Evolutionary conservation across 2,888 invertebrate genomes (phyloP).

Genomic region (Drosophila imparisetae): DNA sequence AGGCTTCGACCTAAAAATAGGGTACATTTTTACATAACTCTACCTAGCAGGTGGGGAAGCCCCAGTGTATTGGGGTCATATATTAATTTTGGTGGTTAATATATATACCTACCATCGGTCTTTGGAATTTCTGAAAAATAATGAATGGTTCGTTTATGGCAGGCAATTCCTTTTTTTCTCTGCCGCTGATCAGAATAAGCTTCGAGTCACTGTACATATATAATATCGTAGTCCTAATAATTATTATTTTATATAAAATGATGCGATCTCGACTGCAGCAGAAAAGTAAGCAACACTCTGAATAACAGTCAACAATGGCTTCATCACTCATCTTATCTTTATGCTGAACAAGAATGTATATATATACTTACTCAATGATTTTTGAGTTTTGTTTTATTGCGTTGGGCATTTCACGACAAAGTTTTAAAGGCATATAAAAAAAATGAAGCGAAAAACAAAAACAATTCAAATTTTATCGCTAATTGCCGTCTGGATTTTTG

Average conservation of each 20-base stretch:
- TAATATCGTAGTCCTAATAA: neutral
- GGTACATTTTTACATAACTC: no score
- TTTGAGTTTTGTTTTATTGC: neutral
- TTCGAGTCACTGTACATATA: no score
- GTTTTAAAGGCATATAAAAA: neutral
- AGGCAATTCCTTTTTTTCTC: no score
- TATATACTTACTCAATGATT: neutral
- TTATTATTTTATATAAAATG: neutral
- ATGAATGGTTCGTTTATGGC: no score
- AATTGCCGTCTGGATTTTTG: constrained; percentile 48
- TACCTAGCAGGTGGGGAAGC: no score
- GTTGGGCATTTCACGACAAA: neutral
- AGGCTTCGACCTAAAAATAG: no score
- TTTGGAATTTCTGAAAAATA: no score
- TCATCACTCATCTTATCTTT: neutral
- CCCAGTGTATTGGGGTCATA: no score
- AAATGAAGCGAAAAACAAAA: constrained; percentile 7
- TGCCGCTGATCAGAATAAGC: no score
- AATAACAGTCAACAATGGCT: neutral
- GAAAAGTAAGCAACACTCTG: neutral
- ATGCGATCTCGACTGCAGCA: neutral
- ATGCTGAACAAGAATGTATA: neutral
- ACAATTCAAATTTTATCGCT: constrained; percentile 41
- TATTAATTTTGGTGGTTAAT: no score
- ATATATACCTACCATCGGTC: no score